Percentiles rank a stretch among this genome's conserved stretches.
Conservation (phyloP, 2,888 invertebrate species). For the Pyralis farinalis region DNA sequence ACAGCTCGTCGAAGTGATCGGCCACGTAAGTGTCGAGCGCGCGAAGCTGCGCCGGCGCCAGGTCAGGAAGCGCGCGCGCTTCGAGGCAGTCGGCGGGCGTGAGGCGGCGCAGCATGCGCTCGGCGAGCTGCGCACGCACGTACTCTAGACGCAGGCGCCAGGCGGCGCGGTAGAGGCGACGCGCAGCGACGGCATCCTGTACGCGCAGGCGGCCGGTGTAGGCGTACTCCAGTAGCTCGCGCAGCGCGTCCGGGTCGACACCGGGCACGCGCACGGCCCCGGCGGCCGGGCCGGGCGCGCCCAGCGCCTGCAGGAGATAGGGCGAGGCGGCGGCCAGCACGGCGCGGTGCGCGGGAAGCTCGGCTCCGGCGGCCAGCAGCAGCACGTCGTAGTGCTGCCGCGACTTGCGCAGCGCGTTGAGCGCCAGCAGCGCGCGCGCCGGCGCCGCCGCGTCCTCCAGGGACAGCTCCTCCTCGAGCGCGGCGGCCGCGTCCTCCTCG, state of each 20-base stretch:
- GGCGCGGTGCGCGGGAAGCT: slow-evolving; percentile 86
- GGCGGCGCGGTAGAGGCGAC: slow-evolving; percentile 90
- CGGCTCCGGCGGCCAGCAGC: slow-evolving; percentile 85
- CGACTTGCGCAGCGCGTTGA: slow-evolving; percentile 91
- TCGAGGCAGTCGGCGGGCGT: slow-evolving; percentile 81
- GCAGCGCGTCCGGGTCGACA: slow-evolving; percentile 81
- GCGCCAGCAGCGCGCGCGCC: slow-evolving; percentile 82
- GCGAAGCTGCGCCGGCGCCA: slow-evolving; percentile 73
- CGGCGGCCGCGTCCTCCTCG: slow-evolving; percentile 33
- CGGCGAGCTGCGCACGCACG: slow-evolving; percentile 86
- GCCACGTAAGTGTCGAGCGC: slow-evolving; percentile 86
- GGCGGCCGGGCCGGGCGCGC: slow-evolving; percentile 40
- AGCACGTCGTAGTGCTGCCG: slow-evolving; percentile 93
- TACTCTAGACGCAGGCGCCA: slow-evolving; percentile 88
- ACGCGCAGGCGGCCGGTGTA: slow-evolving; percentile 87
- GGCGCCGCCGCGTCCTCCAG: slow-evolving; percentile 81
- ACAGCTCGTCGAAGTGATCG: slow-evolving; percentile 84
- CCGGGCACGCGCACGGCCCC: slow-evolving; percentile 33
- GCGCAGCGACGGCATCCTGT: slow-evolving; percentile 75
- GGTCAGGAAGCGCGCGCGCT: slow-evolving; percentile 83
- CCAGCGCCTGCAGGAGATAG: slow-evolving; percentile 87
- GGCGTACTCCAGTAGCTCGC: slow-evolving; percentile 89
- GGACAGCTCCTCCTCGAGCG: slow-evolving; percentile 63
- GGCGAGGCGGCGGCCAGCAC: slow-evolving; percentile 90
- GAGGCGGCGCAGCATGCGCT: slow-evolving; percentile 82